Evolutionary conservation across 2,113 vertebrate genomes (phyloP).

Genomic region (Apteryx mantelli): DNA sequence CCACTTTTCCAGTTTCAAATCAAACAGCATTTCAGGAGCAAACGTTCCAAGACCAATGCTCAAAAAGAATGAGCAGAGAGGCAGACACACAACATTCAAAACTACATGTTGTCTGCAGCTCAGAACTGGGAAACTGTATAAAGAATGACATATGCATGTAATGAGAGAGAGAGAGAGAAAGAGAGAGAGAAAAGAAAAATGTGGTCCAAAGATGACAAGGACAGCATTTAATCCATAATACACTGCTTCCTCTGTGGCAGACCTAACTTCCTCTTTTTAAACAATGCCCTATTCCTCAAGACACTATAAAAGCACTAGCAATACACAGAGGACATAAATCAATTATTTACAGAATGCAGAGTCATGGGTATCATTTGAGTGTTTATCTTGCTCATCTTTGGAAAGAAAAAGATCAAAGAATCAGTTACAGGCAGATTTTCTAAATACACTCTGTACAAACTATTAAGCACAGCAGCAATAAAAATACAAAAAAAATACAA

Average conservation of each 20-base stretch:
- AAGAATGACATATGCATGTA: not conserved
- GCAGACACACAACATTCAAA: not conserved
- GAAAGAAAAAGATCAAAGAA: not conserved
- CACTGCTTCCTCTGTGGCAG: constrained; percentile 26
- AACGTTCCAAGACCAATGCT: not conserved
- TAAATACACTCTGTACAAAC: not conserved
- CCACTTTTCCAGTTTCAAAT: not conserved
- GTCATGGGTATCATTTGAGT: not conserved
- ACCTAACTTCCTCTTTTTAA: not conserved
- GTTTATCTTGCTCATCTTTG: not conserved
- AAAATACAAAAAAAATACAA: not conserved
- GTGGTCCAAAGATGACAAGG: not conserved
- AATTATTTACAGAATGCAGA: not conserved
- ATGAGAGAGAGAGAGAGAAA: not conserved
- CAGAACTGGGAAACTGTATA: not conserved
- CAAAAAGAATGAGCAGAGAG: not conserved
- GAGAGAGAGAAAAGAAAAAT: not conserved
- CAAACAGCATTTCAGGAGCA: not conserved
- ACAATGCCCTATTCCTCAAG: not conserved
- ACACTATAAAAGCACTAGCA: not conserved
- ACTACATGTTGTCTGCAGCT: not conserved
- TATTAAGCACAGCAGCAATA: not conserved
- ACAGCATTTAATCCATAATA: constrained; percentile 16
- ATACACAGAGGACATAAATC: not conserved
- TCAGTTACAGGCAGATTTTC: not conserved